Evolutionary conservation across 2,888 invertebrate genomes (phyloP), one percentile per base, ranked within the genome.

Genomic region (Drosophila mulleri): DNA sequence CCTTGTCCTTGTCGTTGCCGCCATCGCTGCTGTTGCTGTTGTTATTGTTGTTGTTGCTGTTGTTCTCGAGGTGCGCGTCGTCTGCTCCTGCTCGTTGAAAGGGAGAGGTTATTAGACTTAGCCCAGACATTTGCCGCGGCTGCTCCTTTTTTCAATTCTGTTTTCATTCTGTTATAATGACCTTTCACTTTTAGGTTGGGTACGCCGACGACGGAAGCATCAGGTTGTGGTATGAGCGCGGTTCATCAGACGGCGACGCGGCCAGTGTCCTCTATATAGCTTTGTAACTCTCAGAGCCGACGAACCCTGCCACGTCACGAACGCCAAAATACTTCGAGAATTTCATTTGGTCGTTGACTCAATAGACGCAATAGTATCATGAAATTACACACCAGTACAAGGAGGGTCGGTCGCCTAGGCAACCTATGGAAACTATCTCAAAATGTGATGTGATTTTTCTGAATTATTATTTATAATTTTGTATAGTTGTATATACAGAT

Each of bases 61-160:
- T 64, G 63, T 66, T 35, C 44, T 72, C 47, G 53, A 48, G 63
- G 67, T 56, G 67, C 66, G 79, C 67, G 71, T 73, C 68, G 80
- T 74, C 73, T 80, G 78, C 35, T 42, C 69, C 47, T 65, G 76
- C 42, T 67, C 77, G 70, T 83, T 74, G 88, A 86, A 88, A 89
- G 88, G 85, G 90, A 90, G 89, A 90, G 90, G 90, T 88, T 90
- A 89, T 89, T 89, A 90, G 88, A 90, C 90, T 87, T 83, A 67
- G 82, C 67, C 90, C 87, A 87, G 85, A 87, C 85, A 78, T 60
- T 75, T 71, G 70, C 67, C 42, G 57, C 65, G 73, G 57, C 77
- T 75, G 72, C 87, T 76, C 68, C 80, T 81, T 83, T 77, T 81
- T 23, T 29, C 29, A 8, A 16, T 23, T 16, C 4, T 20, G 12